Evolutionary conservation across 2,888 invertebrate species (phyloP).

Genomic region (Cylindroiulus punctatus): DNA sequence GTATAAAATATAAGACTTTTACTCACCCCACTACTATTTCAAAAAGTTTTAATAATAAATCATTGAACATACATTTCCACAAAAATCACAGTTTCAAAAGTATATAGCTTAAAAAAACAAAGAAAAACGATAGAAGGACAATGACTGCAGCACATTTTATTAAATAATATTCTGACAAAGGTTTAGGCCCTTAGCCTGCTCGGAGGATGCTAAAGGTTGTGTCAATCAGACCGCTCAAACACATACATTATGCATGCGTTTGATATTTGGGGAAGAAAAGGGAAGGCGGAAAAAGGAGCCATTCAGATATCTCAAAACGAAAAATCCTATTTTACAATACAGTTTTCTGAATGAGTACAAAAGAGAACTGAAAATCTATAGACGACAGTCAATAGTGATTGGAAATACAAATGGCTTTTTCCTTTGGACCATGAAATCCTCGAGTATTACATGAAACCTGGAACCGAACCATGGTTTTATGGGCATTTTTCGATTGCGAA

Average conservation of each 20-base stretch:
- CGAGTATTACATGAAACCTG: conserved; percentile 37
- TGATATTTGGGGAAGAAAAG: conserved; percentile 3
- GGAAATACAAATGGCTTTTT: conserved; percentile 35
- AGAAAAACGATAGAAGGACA: conserved; percentile 46
- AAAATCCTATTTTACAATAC: conserved; percentile 41
- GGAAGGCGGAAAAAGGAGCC: not conserved
- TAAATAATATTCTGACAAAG: not conserved
- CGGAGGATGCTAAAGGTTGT: not conserved
- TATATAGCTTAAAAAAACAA: conserved; percentile 37
- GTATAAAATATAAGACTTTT: not conserved
- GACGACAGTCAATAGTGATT: conserved; percentile 47
- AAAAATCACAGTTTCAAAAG: conserved; percentile 51
- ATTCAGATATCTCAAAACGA: conserved; percentile 43
- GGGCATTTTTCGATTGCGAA: conserved; percentile 47
- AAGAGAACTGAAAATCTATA: conserved; percentile 42
- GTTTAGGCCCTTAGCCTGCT: conserved; percentile 7
- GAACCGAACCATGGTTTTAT: conserved; percentile 47
- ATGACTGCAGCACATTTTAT: conserved; percentile 40
- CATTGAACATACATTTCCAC: conserved; percentile 50
- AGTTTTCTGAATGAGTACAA: conserved; percentile 46
- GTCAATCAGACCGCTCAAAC: conserved; percentile 15
- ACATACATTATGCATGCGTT: conserved; percentile 36
- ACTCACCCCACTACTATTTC: conserved; percentile 43
- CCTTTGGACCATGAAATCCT: conserved; percentile 39
- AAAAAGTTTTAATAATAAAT: conserved; percentile 55